A percentile compares a stretch with the other conserved stretches of the same genome.
phyloP scores from a whole-genome alignment of 2,113 vertebrate species.

The Caranx melampygus region DNA sequence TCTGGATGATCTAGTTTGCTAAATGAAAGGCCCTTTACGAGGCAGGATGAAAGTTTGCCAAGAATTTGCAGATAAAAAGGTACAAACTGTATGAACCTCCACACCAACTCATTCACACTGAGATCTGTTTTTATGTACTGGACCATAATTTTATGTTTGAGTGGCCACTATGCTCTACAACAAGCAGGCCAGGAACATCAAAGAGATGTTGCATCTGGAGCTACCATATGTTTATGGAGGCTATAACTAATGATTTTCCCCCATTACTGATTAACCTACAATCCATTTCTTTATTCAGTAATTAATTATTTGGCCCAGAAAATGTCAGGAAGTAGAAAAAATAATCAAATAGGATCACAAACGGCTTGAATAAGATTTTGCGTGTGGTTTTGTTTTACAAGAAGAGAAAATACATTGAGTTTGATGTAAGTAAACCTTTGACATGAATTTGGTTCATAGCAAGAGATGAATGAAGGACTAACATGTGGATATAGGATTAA shows the following conservation, averaged over 20 bases:
- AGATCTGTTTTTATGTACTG: background rate
- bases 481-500: too few relatives aligned
- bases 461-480: too few relatives aligned
- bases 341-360: background rate
- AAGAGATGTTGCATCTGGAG: background rate
- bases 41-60: conserved; percentile 12
- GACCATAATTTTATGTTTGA: background rate
- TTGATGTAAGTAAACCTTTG: too few relatives aligned
- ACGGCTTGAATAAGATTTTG: background rate
- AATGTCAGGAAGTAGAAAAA: too few relatives aligned
- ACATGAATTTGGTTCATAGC: too few relatives aligned
- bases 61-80: conserved; percentile 30
- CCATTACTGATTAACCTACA: background rate
- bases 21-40: background rate
- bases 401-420: too few relatives aligned
- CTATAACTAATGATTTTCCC: background rate
- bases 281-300: background rate
- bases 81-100: background rate
- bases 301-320: too few relatives aligned
- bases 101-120: background rate
- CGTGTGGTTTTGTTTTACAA: too few relatives aligned
- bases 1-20: conserved; percentile 18
- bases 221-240: background rate
- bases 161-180: background rate
- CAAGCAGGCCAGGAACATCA: background rate